Percentiles rank a stretch among this genome's conserved stretches.
phyloP scores from a whole-genome alignment of 2,888 invertebrate genomes.

The Odiellus spinosus region DNA sequence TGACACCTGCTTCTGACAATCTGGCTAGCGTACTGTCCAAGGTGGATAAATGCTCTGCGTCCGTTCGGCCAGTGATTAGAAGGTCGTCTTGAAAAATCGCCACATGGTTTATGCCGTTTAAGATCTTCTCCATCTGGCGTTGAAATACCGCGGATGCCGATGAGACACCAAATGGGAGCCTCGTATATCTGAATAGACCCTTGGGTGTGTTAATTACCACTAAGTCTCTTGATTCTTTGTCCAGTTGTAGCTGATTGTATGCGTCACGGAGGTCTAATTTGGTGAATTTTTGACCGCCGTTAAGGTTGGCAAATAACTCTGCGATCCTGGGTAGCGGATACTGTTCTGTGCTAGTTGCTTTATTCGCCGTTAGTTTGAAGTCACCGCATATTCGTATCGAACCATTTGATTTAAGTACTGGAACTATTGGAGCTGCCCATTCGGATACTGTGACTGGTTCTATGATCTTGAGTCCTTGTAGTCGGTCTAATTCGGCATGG shows the following conservation, averaged over 20 bases:
- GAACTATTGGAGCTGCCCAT: conserved; percentile 10
- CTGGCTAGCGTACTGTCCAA: background rate
- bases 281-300: background rate
- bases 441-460: background rate
- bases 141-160: conserved; percentile 6
- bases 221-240: background rate
- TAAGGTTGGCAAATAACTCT: background rate
- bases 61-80: too few relatives aligned
- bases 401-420: background rate
- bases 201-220: conserved; percentile 3
- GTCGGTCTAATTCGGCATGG: conserved; percentile 16
- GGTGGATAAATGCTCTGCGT: background rate
- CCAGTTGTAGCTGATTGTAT: background rate
- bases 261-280: background rate
- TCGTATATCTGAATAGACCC: background rate
- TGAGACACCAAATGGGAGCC: too few relatives aligned
- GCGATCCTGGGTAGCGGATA: background rate
- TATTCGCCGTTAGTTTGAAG: background rate
- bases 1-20: background rate
- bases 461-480: conserved; percentile 11
- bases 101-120: background rate
- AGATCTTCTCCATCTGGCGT: conserved; percentile 3
- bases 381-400: conserved; percentile 1
- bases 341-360: background rate
- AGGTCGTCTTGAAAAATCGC: too few relatives aligned